phyloP scores from a whole-genome alignment of 2,888 invertebrate genomes.

The Imbricaverruca yamaguchii region DNA sequence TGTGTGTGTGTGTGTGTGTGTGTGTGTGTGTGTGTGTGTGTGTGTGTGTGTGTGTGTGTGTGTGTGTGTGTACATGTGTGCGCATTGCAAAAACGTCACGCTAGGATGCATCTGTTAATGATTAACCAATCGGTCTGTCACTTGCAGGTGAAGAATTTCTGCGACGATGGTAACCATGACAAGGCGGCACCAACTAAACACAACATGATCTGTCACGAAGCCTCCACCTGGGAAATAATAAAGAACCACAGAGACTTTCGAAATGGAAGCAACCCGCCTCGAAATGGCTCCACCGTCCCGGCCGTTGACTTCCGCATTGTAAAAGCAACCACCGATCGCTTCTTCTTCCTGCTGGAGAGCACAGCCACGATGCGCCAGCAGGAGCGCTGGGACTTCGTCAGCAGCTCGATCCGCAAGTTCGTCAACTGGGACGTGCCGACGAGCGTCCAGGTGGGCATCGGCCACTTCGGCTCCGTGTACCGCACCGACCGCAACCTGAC shows the following conservation, averaged over 20 bases:
- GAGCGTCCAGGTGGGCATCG: slow-evolving; percentile 39
- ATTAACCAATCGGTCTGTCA: neutral
- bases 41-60: too few relatives aligned
- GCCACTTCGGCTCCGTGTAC: slow-evolving; percentile 30
- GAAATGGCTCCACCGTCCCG: neutral
- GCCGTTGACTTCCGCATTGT: neutral
- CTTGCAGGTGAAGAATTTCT: slow-evolving; percentile 51
- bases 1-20: too few relatives aligned
- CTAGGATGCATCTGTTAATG: too few relatives aligned
- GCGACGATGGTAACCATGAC: slow-evolving; percentile 50
- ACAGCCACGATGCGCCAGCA: slow-evolving; percentile 32
- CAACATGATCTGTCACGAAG: slow-evolving; percentile 39
- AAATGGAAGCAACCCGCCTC: slow-evolving; percentile 27
- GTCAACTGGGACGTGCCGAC: slow-evolving; percentile 49
- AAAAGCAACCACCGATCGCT: neutral
- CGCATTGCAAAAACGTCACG: too few relatives aligned
- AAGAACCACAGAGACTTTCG: slow-evolving; percentile 38
- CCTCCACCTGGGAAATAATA: slow-evolving; percentile 40
- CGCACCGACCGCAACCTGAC: slow-evolving; percentile 30
- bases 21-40: too few relatives aligned
- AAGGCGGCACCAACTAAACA: slow-evolving; percentile 38
- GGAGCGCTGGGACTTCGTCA: slow-evolving; percentile 54
- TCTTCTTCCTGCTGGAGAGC: slow-evolving; percentile 22
- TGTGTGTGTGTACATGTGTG: too few relatives aligned
- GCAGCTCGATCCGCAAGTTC: slow-evolving; percentile 53